Conservation (phyloP, 2,888 invertebrate species). For the Acanthococcus lagerstroemiae region DNA sequence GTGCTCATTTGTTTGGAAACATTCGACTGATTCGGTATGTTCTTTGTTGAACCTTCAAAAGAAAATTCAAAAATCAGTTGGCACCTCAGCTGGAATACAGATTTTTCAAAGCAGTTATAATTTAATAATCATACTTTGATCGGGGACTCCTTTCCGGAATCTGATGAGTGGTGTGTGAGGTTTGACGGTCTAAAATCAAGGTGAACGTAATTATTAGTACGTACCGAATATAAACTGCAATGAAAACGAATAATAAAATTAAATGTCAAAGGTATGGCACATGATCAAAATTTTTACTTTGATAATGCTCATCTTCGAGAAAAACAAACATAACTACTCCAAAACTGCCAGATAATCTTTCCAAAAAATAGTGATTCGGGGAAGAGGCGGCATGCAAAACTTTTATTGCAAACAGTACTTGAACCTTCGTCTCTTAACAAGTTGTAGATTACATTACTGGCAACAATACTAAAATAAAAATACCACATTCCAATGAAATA, state of each 20-base stretch:
- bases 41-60: not conserved
- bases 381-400: no score
- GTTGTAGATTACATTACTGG: not conserved
- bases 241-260: no score
- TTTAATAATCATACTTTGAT: not conserved
- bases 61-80: not conserved
- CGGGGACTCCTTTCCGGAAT: constrained; percentile 37
- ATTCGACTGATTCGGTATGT: no score
- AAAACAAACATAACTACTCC: not conserved
- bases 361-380: not conserved
- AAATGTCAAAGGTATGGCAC: no score
- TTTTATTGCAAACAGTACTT: not conserved
- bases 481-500: no score
- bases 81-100: not conserved
- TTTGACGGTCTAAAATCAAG: constrained; percentile 37
- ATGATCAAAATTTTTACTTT: no score
- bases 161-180: constrained; percentile 38
- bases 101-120: not conserved
- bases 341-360: not conserved
- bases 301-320: no score
- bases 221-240: no score
- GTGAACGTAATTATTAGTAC: no score
- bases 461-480: not conserved
- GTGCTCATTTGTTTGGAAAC: not conserved
- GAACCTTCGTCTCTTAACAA: not conserved